phyloP scores from a whole-genome alignment of 2,797 vertebrate genomes.

The Hippopotamyrus pictus region DNA sequence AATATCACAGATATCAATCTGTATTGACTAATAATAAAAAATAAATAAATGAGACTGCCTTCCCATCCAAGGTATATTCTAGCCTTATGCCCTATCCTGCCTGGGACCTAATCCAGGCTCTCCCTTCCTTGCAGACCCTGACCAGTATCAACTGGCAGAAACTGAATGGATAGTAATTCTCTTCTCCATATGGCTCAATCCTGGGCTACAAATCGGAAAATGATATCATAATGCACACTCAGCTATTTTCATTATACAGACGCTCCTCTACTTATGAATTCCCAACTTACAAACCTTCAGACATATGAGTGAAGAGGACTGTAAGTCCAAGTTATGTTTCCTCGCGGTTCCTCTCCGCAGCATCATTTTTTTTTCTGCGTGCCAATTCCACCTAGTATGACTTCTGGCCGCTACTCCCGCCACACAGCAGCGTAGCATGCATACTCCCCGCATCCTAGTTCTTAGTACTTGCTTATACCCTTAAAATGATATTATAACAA shows the following conservation, averaged over 20 bases:
- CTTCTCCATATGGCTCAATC: neutral
- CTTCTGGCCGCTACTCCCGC: neutral
- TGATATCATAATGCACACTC: neutral
- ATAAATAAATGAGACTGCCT: neutral
- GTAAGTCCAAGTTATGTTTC: neutral
- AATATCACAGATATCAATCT: neutral
- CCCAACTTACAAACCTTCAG: neutral
- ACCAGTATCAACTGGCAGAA: neutral
- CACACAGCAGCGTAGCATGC: too few relatives aligned
- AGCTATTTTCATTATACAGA: neutral
- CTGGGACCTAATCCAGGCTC: neutral
- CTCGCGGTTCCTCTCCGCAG: too few relatives aligned
- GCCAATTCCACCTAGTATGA: neutral
- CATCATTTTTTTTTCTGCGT: neutral
- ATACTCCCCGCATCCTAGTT: too few relatives aligned
- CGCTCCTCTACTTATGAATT: neutral
- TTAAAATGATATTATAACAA: too few relatives aligned
- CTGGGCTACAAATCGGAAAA: neutral
- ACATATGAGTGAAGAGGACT: neutral
- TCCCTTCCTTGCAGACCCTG: neutral
- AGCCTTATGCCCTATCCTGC: neutral
- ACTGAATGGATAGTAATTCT: neutral
- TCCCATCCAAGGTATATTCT: neutral
- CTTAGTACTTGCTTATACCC: too few relatives aligned
- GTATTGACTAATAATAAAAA: neutral